Evolutionary conservation across 2,888 invertebrate species (phyloP), one percentile per base, ranked within the genome.

Genomic region (Xanthia icteritia): DNA sequence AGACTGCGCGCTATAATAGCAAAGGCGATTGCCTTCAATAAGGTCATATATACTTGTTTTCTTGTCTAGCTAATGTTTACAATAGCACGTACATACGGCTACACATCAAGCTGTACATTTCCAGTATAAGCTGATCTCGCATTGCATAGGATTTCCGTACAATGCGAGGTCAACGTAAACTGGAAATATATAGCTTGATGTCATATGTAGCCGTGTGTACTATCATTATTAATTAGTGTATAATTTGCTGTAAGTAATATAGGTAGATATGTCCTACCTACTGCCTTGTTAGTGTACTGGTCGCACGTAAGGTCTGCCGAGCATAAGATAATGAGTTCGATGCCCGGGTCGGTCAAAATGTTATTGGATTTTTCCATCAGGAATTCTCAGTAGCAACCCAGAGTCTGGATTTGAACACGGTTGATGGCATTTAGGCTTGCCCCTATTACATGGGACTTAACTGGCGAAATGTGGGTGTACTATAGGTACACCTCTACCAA

Each of bases 21-120:
- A 51, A 68, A 88, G 86, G 58, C 20, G 86, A 42, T 79, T 73
- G 45, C 88, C 88, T 86, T 88, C 79, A 65, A 23, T 61, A 73
- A 88, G 86, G 86, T 66, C 77, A 31, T 56, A 39, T 36, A 45
- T 27, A 71, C 66, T 70, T 51, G 76, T 71, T 63, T 60, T 60
- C 58, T 66, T 58, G 48, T 20, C 23, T 39, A 27, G 6, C 31
- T 54, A 23, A 15, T 31, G 4, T 58, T 51, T 51, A 54, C 45
- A 66, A 31, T 31, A 15, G 15, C 39, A 31, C 23, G n/a, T 65
- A 64, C 45, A n/a, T n/a, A n/a, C n/a, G n/a, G n/a, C n/a, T n/a
- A n/a, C n/a, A n/a, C n/a, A n/a, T n/a, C n/a, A n/a, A n/a, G n/a
- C n/a, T n/a, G n/a, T n/a, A n/a, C n/a, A n/a, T n/a, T n/a, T n/a